Conservation (phyloP, 2,888 invertebrate species). For the Eupithecia centaureata region DNA sequence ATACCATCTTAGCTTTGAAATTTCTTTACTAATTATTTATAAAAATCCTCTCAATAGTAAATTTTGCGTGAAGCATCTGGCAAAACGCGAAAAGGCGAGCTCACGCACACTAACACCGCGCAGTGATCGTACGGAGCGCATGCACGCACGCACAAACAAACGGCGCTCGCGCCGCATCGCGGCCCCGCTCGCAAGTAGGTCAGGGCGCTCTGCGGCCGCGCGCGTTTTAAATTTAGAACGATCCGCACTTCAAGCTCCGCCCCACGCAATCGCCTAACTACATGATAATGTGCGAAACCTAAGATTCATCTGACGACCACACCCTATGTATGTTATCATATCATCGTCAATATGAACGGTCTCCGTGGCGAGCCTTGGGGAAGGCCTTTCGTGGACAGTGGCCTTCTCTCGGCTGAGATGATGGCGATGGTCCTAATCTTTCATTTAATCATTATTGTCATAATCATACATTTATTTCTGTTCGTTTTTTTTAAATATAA, state of each 20-base stretch:
- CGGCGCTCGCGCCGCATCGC: constrained; percentile 81
- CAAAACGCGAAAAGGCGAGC: constrained; percentile 78
- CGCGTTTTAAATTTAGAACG: constrained; percentile 83
- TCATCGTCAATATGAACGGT: background rate
- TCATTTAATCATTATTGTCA: background rate
- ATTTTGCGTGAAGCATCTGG: constrained; percentile 75
- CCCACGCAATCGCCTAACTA: constrained; percentile 74
- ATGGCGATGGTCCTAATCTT: background rate
- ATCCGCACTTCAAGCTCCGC: constrained; percentile 80
- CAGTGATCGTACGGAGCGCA: constrained; percentile 54
- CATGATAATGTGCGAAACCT: constrained; percentile 63
- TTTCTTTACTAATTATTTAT: background rate
- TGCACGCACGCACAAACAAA: constrained; percentile 64
- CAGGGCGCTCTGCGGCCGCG: constrained; percentile 83
- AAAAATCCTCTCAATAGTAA: constrained; percentile 64
- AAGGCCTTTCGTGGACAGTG: background rate
- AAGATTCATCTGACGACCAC: constrained; percentile 55
- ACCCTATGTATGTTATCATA: constrained; percentile 39
- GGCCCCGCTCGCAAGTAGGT: constrained; percentile 83
- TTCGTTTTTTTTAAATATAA: too few species aligned
- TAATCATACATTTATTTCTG: too few species aligned
- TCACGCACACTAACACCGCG: constrained; percentile 67
- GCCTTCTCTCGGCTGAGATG: background rate
- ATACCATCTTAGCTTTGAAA: background rate
- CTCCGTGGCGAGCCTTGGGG: background rate